phyloP scores from a whole-genome alignment of 1,140 invertebrate genomes.

The Scaptodrosophila lebanonensis region DNA sequence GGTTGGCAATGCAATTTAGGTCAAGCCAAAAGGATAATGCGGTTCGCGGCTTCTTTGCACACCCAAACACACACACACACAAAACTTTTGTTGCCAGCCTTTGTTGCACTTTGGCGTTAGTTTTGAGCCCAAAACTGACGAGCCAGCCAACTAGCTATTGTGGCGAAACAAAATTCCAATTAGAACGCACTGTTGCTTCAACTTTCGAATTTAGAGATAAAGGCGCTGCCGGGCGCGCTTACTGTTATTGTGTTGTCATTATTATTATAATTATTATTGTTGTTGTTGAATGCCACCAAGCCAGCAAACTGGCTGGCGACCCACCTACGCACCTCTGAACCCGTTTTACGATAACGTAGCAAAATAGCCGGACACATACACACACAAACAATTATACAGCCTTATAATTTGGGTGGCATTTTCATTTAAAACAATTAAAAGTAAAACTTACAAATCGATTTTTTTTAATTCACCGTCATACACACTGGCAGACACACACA shows the following conservation, averaged over 20 bases:
- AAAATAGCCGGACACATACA: conserved; percentile 10
- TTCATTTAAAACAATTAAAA: conserved; percentile 50
- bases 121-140: too few species aligned
- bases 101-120: conserved; percentile 25
- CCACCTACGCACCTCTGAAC: conserved; percentile 57
- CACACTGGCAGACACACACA: conserved; percentile 17
- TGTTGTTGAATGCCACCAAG: conserved; percentile 19
- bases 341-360: conserved; percentile 32
- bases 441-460: conserved; percentile 66
- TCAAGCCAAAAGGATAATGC: conserved; percentile 63
- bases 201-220: conserved; percentile 40
- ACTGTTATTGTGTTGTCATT: conserved; percentile 16
- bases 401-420: conserved; percentile 27
- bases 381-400: conserved; percentile 16
- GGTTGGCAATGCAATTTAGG: conserved; percentile 40
- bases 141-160: too few species aligned
- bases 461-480: conserved; percentile 38
- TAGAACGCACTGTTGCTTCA: conserved; percentile 54
- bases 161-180: conserved; percentile 21
- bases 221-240: conserved; percentile 20
- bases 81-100: conserved; percentile 45
- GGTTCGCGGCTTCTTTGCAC: conserved; percentile 38
- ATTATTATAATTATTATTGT: neutral
- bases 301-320: conserved; percentile 58
- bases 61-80: neutral